These are phyloP conservation scores for Leptinotarsa haldemani DNA, from an alignment of 2,888 invertebrate species.

Conservation along the genomic window DNA sequence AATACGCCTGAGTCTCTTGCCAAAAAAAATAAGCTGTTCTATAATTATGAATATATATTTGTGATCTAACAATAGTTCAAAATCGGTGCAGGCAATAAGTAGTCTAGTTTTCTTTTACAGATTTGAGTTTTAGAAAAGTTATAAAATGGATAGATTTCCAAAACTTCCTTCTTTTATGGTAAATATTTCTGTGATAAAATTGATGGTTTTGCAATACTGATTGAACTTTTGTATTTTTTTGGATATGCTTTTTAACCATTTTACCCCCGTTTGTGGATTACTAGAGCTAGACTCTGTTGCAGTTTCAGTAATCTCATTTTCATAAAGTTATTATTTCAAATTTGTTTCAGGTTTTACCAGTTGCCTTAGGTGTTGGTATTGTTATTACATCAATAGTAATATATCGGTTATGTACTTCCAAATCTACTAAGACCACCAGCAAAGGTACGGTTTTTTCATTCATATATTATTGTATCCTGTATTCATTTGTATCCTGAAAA, in stretches of 20 bases:
- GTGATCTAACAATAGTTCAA: slow-evolving; percentile 7
- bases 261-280: neutral
- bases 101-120: neutral
- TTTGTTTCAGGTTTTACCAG: slow-evolving; percentile 68
- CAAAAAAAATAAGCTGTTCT: slow-evolving; percentile 5
- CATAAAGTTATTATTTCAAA: neutral
- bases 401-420: slow-evolving; percentile 69
- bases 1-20: neutral
- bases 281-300: neutral
- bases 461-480: too few species aligned
- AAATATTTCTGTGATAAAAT: neutral
- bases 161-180: slow-evolving; percentile 1
- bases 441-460: slow-evolving; percentile 26
- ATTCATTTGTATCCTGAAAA: too few species aligned
- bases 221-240: neutral
- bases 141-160: neutral
- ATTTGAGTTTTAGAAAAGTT: neutral
- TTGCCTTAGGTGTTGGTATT: slow-evolving; percentile 72
- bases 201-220: neutral
- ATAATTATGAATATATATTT: slow-evolving; percentile 5
- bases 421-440: slow-evolving; percentile 1
- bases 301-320: neutral
- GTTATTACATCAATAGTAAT: slow-evolving; percentile 73
- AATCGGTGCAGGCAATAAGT: neutral
- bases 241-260: neutral